Base-by-base conservation (phyloP, 2,797 vertebrate species). In the Sebastolobus altivelis region DNA sequence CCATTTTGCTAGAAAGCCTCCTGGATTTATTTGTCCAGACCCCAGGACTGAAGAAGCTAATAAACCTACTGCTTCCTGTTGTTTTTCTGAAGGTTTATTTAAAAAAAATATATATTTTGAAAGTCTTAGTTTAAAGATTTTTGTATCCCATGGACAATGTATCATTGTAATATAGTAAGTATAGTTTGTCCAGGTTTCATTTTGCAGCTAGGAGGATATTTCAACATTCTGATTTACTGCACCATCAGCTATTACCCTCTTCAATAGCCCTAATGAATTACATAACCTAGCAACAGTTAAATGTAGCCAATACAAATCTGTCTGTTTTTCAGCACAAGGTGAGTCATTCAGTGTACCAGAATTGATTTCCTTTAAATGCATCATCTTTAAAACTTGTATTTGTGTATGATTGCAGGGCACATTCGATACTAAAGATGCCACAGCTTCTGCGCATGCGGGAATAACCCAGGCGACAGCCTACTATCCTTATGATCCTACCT, bases 401-500 rank as follows among this genome's bases (percentile, higher is more conserved):
- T 55, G n/a, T 86, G 49, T 88, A 27, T 84, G 90, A 83, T 95
- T 96, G 79, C 96, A 99, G 98, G 98, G 98, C 84, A 95, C 97
- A 81, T 99, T 99, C 75, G 98, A 99, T 58, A 93, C 97, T 56
- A 99, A 99, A 95, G 98, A 99, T 38, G 95, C 96, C 61, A 94
- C 96, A 4, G 97, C 97, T 70, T 97, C 98, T 95, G 96, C 97
- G 86, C 98, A 98, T 95, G 96, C 97, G 80, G 96, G 98, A 58
- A 97, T 99, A 80, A 95, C 97, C 10, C 98, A 97, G 75, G 95
- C 97, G 25, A 95, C 97, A 66, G 96, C 98, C 31, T 99, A 99
- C 93, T 99, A 99, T 82, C 98, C 98, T 0, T 99, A 99, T 65
- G 98, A 99, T 94, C 97, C 97, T 11, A 96, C 97, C 5, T 90